Conservation (phyloP, 1,140 invertebrate species). For the Lysiphlebus fabarum region DNA sequence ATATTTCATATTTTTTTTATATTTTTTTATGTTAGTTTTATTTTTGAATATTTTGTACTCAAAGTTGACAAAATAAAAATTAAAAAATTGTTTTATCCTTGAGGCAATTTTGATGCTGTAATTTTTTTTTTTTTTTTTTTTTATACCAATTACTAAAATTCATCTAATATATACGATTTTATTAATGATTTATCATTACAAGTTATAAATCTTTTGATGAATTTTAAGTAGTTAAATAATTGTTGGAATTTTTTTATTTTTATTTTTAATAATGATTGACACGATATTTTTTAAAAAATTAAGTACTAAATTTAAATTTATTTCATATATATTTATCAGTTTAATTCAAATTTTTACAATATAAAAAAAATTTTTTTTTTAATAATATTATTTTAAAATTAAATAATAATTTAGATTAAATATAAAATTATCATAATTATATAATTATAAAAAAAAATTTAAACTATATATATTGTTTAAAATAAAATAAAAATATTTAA, state of each 20-base stretch:
- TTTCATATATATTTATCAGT: constrained; percentile 2
- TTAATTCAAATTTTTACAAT: no score
- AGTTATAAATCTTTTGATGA: constrained; percentile 50
- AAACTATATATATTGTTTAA: no score
- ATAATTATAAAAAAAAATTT: no score
- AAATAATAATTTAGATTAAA: no score
- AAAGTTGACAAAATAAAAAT: no score
- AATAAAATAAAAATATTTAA: not conserved
- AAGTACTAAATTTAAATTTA: constrained; percentile 25
- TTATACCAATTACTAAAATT: constrained; percentile 47
- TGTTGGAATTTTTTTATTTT: constrained; percentile 1
- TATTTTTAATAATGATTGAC: constrained; percentile 2
- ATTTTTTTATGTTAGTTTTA: constrained; percentile 9
- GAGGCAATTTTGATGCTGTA: constrained; percentile 40
- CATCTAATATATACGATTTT: constrained; percentile 52
- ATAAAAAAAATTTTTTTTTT: not conserved
- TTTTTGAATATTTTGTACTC: constrained; percentile 15
- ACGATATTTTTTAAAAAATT: constrained; percentile 16
- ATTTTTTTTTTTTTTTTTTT: no score
- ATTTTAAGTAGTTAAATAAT: constrained; percentile 1
- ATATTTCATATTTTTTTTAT: constrained; percentile 14
- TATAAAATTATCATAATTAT: no score
- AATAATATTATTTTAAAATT: no score
- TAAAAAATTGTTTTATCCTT: constrained; percentile 5
- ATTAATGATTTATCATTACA: constrained; percentile 56